A percentile compares a stretch with the other conserved stretches of the same genome.
Evolutionary conservation across 2,888 invertebrate genomes (phyloP).

Genomic region (Chesias legatella): DNA sequence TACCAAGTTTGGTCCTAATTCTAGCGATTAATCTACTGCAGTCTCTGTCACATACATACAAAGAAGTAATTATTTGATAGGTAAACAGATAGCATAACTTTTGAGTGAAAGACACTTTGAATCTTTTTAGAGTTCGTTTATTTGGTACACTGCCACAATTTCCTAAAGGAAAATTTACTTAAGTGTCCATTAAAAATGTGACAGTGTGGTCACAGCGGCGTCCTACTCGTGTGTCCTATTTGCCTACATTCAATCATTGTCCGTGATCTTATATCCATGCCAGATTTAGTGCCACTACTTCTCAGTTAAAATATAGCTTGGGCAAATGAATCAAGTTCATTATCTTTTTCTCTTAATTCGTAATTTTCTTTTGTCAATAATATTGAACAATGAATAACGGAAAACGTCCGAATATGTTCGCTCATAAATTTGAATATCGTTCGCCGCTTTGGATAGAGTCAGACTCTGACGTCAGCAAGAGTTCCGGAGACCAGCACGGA

Average conservation of each 20-base stretch:
- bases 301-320: neutral
- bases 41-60: no score
- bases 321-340: neutral
- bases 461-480: slow-evolving; percentile 60
- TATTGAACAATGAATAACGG: slow-evolving; percentile 41
- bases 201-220: slow-evolving; percentile 30
- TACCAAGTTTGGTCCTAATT: no score
- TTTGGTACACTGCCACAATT: no score
- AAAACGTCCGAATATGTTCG: slow-evolving; percentile 54
- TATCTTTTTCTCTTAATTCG: no score
- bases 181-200: neutral
- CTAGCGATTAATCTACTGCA: no score
- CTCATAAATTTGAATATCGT: slow-evolving; percentile 72
- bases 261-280: slow-evolving; percentile 63
- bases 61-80: no score
- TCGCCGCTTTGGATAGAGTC: slow-evolving; percentile 76
- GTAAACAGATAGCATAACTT: no score
- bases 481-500: slow-evolving; percentile 36
- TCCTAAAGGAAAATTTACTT: no score
- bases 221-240: slow-evolving; percentile 48
- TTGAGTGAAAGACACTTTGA: no score
- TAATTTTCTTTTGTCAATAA: no score
- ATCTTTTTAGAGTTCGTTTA: no score
- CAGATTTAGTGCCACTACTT: slow-evolving; percentile 29
- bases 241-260: slow-evolving; percentile 63